Base-by-base conservation (phyloP, 2,113 vertebrate species). In the Columba janthina region DNA sequence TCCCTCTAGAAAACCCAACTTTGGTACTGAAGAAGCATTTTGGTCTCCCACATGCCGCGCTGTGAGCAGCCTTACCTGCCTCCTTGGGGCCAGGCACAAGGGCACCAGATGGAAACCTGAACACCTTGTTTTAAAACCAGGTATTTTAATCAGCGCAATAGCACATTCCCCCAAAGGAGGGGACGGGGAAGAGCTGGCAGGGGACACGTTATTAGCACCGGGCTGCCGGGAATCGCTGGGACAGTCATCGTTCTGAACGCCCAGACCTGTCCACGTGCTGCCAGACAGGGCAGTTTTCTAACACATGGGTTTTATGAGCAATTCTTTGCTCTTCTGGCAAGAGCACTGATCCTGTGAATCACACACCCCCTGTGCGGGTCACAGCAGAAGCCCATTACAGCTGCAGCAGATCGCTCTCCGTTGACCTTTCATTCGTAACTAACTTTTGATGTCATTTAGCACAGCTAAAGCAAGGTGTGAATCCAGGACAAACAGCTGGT, bases 401-500 rank as follows among this genome's bases (percentile, higher is more conserved):
- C 89, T 58, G 51, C 89, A 80, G 91, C 64, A 56, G 58, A 32
- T 40, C 20, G 65, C 57, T 91, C 89, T 53, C 76, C 2, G 51
- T 14, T 78, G 94, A 94, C 91, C 87, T 82, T 69, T 78, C 75
- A 89, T 93, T 70, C 3, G 0, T 9, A n/a, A 73, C 50, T 25
- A 56, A 76, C 73, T 86, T 93, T 66, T 92, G 81, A 95, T 96
- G 50, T n/a, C 3, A 72, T 89, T 89, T 26, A n/a, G 85, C 19
- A 18, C 44, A 54, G 51, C 22, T 40, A 15, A 51, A 82, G 81
- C 87, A 72, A 50, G 38, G 50, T 58, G 74, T 7, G 4, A 80
- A 89, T 92, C 78, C 84, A 69, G 85, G 87, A 92, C 93, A 70
- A 76, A 48, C 29, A 62, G 80, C 90, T 88, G 57, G 61, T 56